Base-by-base conservation (phyloP, 2,113 vertebrate genomes). In the Gopherus flavomarginatus region DNA sequence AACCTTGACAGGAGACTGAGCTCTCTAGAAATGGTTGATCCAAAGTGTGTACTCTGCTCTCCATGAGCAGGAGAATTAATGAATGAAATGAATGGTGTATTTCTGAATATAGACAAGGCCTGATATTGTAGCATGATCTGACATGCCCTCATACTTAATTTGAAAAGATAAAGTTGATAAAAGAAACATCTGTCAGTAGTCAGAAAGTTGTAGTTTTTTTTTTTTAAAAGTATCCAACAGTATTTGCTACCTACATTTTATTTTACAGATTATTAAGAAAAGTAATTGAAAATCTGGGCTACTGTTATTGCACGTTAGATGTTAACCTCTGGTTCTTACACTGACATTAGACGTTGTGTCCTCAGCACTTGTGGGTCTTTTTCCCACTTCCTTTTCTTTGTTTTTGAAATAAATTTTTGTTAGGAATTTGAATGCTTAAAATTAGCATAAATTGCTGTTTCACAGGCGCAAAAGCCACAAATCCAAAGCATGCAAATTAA, bases 101-200 rank as follows among this genome's bases (percentile, higher is more conserved):
- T 49, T 84, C 38, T 57, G 56, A 88, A 65, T 44, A 85, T 0
- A 59, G 49, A 92, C 24, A 95, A 80, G 24, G 82, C 11, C 38
- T 90, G 4, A 2, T 6, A 11, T 19, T 69, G 47, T 1, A 90
- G 75, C 49, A 85, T 19, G 42, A 26, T 29, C 65, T 78, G 75
- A 78, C 44, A 47, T 13, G 85, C 78, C 81, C 16, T 35, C 81
- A 13, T 93, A 85, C 11, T 87, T 69, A 17, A 84, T 35, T 6
- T 87, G 54, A 80, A 95, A 26, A 77, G 53, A 89, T 6, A 90
- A 91, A 77, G 54, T 62, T 8, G 27, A 77, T 81, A 26, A n/a
- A 93, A 92, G 83, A 96, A 94, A 88, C 2, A 79, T 22, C 49
- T 86, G 81, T 78, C 81, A 57, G 26, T 86, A 81, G 92, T 81